Evolutionary conservation across 53 echinoderm and acorn worm genomes (phyloP).

Genomic region (Luidia sarsii): DNA sequence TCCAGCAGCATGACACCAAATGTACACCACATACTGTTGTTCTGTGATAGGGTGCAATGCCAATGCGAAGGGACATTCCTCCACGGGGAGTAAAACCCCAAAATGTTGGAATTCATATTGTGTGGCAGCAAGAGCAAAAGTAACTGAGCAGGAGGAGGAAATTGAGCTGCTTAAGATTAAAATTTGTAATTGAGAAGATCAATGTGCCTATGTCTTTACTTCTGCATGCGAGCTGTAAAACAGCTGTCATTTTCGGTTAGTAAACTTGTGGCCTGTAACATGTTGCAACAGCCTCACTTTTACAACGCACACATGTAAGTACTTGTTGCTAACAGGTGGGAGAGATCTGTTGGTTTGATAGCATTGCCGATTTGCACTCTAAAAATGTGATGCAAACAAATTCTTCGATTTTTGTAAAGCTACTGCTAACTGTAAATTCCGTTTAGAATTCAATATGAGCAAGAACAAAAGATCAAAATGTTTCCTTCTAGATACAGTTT

Average conservation of each 20-base stretch:
- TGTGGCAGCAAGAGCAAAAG: background rate
- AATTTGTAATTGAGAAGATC: background rate
- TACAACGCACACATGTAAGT: background rate
- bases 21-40: too few species aligned
- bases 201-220: background rate
- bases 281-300: background rate
- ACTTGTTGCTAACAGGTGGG: too few species aligned
- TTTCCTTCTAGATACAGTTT: background rate
- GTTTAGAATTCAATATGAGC: background rate
- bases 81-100: constrained; percentile 4
- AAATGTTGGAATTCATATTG: constrained; percentile 7
- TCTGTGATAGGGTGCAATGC: too few species aligned
- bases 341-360: background rate
- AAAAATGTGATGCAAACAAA: too few species aligned
- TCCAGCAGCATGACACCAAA: background rate
- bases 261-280: background rate
- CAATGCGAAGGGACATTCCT: background rate
- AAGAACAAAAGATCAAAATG: background rate
- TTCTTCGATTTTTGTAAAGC: too few species aligned
- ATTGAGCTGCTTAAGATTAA: constrained; percentile 3
- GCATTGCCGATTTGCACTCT: background rate
- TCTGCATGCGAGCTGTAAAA: background rate
- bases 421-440: too few species aligned
- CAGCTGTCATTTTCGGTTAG: background rate
- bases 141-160: background rate